phyloP scores from a whole-genome alignment of 2,888 invertebrate genomes.

The Limnephilus auricula region DNA sequence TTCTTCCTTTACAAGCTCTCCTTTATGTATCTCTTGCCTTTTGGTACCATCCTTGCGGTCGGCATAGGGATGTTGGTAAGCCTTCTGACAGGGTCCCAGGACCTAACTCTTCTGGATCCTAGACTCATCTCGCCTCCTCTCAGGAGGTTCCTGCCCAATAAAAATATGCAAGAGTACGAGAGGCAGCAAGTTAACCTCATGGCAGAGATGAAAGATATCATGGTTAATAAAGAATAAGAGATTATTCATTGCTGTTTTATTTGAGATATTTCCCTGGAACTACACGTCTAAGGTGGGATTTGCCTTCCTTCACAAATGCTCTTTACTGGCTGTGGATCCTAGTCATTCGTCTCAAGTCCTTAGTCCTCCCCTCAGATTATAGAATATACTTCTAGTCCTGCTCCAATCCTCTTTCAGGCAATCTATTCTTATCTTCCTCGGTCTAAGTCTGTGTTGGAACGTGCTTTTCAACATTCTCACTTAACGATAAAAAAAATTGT shows the following conservation, averaged over 20 bases:
- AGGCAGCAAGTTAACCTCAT: constrained; percentile 28
- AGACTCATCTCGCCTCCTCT: constrained; percentile 56
- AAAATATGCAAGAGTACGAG: constrained; percentile 26
- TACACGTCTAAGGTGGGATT: no score
- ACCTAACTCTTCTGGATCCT: constrained; percentile 58
- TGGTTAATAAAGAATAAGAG: constrained; percentile 12
- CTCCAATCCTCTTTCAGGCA: no score
- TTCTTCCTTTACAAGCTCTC: constrained; percentile 78
- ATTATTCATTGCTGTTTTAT: background rate
- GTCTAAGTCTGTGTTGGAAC: no score
- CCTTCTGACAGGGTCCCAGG: constrained; percentile 72
- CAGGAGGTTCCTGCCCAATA: constrained; percentile 60
- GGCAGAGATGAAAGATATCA: constrained; percentile 22
- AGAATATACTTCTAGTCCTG: no score
- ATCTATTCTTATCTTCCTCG: no score
- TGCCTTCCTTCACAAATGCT: no score
- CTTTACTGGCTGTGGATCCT: no score
- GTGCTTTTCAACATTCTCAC: no score
- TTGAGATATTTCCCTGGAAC: no score
- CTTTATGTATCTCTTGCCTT: constrained; percentile 77
- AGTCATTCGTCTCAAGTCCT: no score
- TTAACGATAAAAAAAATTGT: no score
- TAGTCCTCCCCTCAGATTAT: no score
- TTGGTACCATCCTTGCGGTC: constrained; percentile 74
- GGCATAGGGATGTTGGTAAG: constrained; percentile 77